phyloP scores from a whole-genome alignment of 2,888 invertebrate genomes.

The Macaria liturata region DNA sequence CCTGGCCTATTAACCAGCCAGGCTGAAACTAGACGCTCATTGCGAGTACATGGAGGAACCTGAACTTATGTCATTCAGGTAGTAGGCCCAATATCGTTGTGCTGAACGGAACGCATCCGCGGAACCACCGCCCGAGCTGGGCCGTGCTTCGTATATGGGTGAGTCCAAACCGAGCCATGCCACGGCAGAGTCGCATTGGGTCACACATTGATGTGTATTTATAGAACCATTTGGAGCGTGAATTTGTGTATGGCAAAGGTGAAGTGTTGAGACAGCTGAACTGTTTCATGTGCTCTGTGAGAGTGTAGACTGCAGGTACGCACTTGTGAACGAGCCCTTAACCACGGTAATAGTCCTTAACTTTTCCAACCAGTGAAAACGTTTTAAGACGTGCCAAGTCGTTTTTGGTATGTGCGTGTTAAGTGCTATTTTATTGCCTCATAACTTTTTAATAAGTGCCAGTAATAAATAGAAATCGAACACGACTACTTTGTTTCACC shows the following conservation, averaged over 20 bases:
- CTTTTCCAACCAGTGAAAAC: not conserved
- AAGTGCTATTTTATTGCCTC: too few relatives aligned
- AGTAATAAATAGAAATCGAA: slow-evolving; percentile 9
- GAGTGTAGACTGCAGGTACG: not conserved
- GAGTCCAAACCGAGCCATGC: slow-evolving; percentile 44
- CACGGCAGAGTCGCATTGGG: slow-evolving; percentile 36
- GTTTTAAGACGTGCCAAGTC: not conserved
- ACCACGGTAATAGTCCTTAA: too few relatives aligned
- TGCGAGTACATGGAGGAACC: slow-evolving; percentile 34
- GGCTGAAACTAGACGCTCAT: slow-evolving; percentile 50
- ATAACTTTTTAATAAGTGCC: too few relatives aligned
- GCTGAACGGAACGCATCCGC: slow-evolving; percentile 52
- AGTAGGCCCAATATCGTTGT: slow-evolving; percentile 46
- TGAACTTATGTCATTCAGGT: slow-evolving; percentile 51
- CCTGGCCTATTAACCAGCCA: slow-evolving; percentile 65
- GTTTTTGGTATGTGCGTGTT: too few relatives aligned
- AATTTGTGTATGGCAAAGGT: slow-evolving; percentile 17
- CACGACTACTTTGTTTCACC: slow-evolving; percentile 1
- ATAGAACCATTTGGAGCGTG: slow-evolving; percentile 39
- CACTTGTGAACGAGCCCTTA: not conserved
- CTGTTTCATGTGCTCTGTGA: not conserved
- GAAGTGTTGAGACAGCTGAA: slow-evolving; percentile 13
- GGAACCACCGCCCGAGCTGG: slow-evolving; percentile 43
- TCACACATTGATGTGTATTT: slow-evolving; percentile 37
- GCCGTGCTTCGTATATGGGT: slow-evolving; percentile 61